Base-by-base conservation (phyloP, 2,888 invertebrate species). In the Smittia sp. region DNA sequence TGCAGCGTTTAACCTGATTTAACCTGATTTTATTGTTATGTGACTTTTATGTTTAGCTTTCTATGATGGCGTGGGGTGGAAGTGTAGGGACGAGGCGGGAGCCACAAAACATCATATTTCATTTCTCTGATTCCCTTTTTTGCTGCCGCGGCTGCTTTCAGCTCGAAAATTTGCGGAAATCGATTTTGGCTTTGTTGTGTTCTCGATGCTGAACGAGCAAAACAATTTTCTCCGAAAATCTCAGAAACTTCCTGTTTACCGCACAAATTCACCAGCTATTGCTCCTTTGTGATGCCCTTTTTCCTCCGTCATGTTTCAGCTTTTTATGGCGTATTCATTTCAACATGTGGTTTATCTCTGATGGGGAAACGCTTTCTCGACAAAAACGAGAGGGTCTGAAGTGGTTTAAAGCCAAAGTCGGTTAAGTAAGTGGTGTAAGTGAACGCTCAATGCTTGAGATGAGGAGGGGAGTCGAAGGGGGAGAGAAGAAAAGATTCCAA, bases 11-110 rank as follows among this genome's bases (percentile, higher is more conserved):
- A 32, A 32, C 32, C 32, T 67, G 67, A 67, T 67, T 67, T 32
- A 32, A 32, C 32, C 32, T 67, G 67, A 67, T 67, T 67, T 67
- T 67, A 67, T 67, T 67, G 67, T 67, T 67, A 41, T 67, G 46
- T 24, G 67, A 67, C 41, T 67, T 67, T 67, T 41, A 58, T 46
- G 46, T 46, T 38, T 38, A 38, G 32, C 66, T 66, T 66, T 38
- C 46, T n/a, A 11, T 46, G 46, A 46, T 46, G n/a, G 18, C 58
- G 15, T 18, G 58, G 11, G 9, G 13, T 15, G 4, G 22, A 9
- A 6, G 58, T n/a, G 15, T 20, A 22, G 18, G 58, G 46, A 15
- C 2, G 15, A 46, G 15, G 11, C 3, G 15, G 11, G 20, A 41
- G 3, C 41, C 41, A 7, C 22, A 22, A 67, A 20, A 41, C 41